Evolutionary conservation across 2,888 invertebrate species (phyloP), one percentile per base, ranked within the genome.

Genomic region (Rutpela maculata): DNA sequence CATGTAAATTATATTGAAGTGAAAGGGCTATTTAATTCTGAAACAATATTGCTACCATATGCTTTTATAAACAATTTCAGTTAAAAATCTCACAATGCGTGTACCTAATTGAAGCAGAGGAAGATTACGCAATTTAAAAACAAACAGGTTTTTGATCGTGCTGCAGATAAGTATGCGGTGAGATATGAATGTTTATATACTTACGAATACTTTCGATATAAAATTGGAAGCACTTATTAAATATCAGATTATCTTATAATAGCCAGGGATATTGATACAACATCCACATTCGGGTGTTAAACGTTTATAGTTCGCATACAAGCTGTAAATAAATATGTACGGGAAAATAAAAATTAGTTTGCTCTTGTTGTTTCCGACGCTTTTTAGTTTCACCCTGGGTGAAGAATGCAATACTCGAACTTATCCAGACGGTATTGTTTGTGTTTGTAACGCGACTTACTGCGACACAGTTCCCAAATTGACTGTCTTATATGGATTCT

Each of bases 371-470:
- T 22, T 19, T 10, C 22, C 9, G 4, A 10, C 12, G 15, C 26
- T 69, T 5, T 15, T 43, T 12, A 22, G 17, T 2, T 12, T 15
- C 1, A 26, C 31, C 0, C 11, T n/a, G 6, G 15, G 59, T 5
- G 60, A 60, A 60, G 38, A 19, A 17, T 76, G 78, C 60, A 76
- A 75, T 35, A 35, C 26, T n/a, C 17, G 70, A 17, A 38, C 43
- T n/a, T 63, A 26, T 15, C 50, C 43, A n/a, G 50, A 79, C 63
- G 84, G 82, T 2, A 67, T 88, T 0, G 87, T 90, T 12, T 91
- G 91, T 75, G 89, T 90, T 0, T 91, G 91, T 78, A 89, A 90
- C 72, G 83, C 85, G 0, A 88, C 88, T 0, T 90, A 91, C 80
- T 91, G 91, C 76, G 91, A 91, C 80, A 88, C 87, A 3, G 79